Conservation (phyloP, 2,113 vertebrate genomes). For the Zosterops japonicus region DNA sequence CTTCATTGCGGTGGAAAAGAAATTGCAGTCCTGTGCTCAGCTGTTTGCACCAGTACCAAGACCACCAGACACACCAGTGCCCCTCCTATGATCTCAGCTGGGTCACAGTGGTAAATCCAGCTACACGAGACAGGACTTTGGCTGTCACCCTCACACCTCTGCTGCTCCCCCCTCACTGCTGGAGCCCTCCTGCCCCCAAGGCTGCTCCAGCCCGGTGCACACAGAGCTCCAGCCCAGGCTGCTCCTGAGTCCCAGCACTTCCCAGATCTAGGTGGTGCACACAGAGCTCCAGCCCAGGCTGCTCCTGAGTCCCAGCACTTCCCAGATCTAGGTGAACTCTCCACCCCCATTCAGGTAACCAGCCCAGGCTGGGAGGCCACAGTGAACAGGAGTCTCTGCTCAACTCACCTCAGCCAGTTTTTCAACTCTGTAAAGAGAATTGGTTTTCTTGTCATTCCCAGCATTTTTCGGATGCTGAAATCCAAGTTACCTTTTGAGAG, state of each 20-base stretch:
- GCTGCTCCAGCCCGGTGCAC: not conserved
- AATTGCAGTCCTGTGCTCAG: rapidly evolving
- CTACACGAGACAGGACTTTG: rapidly evolving
- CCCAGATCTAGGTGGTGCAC: rapidly evolving
- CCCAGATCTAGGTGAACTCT: rapidly evolving
- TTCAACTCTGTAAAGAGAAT: rapidly evolving
- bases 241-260: rapidly evolving
- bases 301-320: rapidly evolving
- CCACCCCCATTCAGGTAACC: not conserved
- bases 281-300: not conserved
- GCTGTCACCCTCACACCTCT: not conserved
- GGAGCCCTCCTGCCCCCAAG: rapidly evolving
- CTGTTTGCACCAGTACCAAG: not conserved
- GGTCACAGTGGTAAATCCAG: not conserved
- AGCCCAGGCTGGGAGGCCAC: not conserved
- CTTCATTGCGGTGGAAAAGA: not conserved
- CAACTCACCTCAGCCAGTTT: not conserved
- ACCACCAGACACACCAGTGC: not conserved
- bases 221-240: not conserved
- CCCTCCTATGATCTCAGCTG: not conserved
- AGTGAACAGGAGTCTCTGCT: not conserved
- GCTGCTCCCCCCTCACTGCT: rapidly evolving
- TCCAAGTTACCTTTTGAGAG: not conserved
- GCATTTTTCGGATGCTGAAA: not conserved
- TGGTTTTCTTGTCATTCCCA: not conserved